Evolutionary conservation across 2,888 invertebrate genomes (phyloP), one percentile per base, ranked within the genome.

Genomic region (Seira musarum): DNA sequence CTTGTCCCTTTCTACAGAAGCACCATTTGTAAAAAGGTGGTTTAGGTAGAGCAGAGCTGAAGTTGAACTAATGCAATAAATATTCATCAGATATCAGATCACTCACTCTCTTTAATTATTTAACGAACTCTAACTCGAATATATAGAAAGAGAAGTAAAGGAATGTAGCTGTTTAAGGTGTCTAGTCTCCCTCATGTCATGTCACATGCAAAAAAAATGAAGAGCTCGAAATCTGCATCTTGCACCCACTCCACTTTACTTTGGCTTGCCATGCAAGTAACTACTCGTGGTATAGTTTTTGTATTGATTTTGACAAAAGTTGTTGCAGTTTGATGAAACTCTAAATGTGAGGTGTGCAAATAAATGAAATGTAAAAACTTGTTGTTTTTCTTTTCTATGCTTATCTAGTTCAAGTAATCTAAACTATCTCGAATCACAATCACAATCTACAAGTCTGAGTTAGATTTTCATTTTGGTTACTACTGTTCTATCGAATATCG

Each of bases 11-110:
- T 49, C 49, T 49, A 49, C 8, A 30, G 30, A 30, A 30, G 30
- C 8, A 8, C 30, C n/a, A n/a, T 30, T 30, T 8, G 30, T 30
- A 30, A 2, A 71, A 65, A 63, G 72, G 78, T 57, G 49, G 3
- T 49, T 49, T 71, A 46, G 40, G 30, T 57, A 6, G 69, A 25
- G 24, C 1, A 25, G 19, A 30, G 35, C n/a, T 69, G 68, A 57
- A 25, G 24, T 1, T 25, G 19, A 30, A 30, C n/a, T 69, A 75
- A 57, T 76, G 69, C 76, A 77, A 71, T 61, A 71, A 46, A 57
- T 49, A 67, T 53, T 35, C 68, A 69, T n/a, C n/a, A n/a, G n/a
- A n/a, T n/a, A n/a, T n/a, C n/a, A n/a, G n/a, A n/a, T n/a, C n/a
- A n/a, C n/a, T n/a, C n/a, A 49, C 15, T 49, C 49, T 13, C 49